Base-by-base conservation (phyloP, 2,113 vertebrate genomes). In the Lipotes vexillifer region DNA sequence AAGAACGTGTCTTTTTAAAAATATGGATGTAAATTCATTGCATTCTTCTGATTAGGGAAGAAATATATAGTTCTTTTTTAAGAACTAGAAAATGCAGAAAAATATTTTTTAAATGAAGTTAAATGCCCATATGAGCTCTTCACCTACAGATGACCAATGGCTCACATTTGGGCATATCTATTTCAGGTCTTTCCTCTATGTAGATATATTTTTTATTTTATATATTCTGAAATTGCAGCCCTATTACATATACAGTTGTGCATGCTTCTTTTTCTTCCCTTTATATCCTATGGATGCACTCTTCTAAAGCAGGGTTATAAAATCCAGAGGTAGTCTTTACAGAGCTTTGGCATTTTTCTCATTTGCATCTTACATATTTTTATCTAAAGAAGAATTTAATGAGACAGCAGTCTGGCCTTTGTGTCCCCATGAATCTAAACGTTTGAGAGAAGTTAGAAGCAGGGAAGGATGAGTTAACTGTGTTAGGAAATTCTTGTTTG, bases 1-100 rank as follows among this genome's bases (percentile, higher is more conserved):
- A 94, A 96, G 69, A 97, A 88, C 0, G 0, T 33, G 57, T 55
- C 75, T 89, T 89, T 87, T 91, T 91, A 55, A 69, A 87, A 97
- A 82, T 61, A 96, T 49, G 29, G 69, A 63, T 78, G 66, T 92
- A 93, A 92, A 95, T 36, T 52, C 10, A 82, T 66, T 68, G 61
- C 27, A 74, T 69, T 93, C 63, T 90, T 85, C 89, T 86, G 38
- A 49, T 31, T 27, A 52, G 13, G 74, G 27, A 41, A 71, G 20
- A 41, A 90, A 83, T 8, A 65, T 36, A 36, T 38, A 88, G 86
- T 81, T 96, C 17, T 65, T 88, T 57, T 85, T 90, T 44, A 52
- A 33, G 41, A 80, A 66, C 66, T 13, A 61, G 15, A 91, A 93
- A 96, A 88, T 57, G 8, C 11, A 91, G 21, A 29, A 78, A 78